A percentile compares a stretch with the other conserved stretches of the same genome.
Conservation (phyloP, 2,797 vertebrate species). For the Buphagus erythrorhynchus region DNA sequence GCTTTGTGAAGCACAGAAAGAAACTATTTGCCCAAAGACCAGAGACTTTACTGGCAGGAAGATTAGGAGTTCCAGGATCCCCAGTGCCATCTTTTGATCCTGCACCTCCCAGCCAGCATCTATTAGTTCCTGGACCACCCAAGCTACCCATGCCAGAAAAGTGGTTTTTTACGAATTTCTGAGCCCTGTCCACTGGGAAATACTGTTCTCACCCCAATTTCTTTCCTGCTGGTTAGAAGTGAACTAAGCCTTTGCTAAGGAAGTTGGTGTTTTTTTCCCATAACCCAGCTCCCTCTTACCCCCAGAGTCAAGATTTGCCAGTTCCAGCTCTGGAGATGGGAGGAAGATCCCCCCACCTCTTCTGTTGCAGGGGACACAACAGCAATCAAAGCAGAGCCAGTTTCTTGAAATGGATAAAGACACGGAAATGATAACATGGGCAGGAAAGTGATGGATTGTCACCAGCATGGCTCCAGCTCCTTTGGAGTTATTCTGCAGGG, state of each 20-base stretch:
- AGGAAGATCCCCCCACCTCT: background rate
- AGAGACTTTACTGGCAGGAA: background rate
- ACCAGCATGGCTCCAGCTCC: background rate
- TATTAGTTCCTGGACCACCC: background rate
- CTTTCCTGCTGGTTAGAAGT: background rate
- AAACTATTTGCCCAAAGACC: background rate
- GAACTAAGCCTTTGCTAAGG: background rate
- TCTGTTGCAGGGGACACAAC: background rate
- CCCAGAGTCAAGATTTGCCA: background rate
- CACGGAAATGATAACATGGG: slow-evolving; percentile 28
- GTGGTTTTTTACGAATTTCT: background rate
- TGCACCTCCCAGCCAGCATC: background rate
- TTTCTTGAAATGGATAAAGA: slow-evolving; percentile 69
- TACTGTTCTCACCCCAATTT: background rate
- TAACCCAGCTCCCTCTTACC: background rate
- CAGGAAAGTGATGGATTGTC: background rate
- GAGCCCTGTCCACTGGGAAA: background rate
- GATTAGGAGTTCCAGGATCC: background rate
- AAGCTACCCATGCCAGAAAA: background rate
- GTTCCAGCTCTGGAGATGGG: background rate
- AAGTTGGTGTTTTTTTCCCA: background rate
- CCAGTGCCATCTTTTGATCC: background rate
- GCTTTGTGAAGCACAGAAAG: background rate
- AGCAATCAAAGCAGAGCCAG: slow-evolving; percentile 1
- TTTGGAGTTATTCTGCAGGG: background rate